phyloP scores from a whole-genome alignment of 2,113 vertebrate genomes.

The Podocnemis expansa region DNA sequence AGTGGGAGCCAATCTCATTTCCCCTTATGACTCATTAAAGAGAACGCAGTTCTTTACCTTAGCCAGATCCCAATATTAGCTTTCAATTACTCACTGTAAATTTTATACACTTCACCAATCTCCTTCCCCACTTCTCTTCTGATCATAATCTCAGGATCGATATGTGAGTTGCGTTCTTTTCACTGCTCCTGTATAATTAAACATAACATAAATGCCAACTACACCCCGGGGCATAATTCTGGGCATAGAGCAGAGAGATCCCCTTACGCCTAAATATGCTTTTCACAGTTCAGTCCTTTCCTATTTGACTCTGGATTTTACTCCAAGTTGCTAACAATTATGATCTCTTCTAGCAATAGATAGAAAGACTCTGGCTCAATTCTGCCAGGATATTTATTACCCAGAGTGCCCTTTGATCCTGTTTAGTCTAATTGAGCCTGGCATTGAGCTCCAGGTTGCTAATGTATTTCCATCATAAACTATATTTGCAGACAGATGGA shows the following conservation, averaged over 20 bases:
- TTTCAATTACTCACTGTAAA: constrained; percentile 23
- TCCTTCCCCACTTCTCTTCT: background rate
- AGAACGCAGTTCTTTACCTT: background rate
- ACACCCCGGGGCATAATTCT: background rate
- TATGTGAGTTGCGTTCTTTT: fast-evolving
- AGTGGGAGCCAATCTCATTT: constrained; percentile 13
- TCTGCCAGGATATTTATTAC: constrained; percentile 57
- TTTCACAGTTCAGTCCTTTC: background rate
- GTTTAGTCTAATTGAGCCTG: constrained; percentile 69
- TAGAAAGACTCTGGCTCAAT: background rate
- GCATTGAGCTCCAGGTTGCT: constrained; percentile 35
- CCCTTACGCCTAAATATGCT: background rate
- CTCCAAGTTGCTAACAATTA: background rate
- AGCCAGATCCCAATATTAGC: background rate
- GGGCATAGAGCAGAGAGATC: background rate
- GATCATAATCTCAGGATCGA: background rate
- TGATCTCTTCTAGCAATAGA: constrained; percentile 30
- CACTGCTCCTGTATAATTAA: background rate
- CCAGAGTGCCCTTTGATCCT: constrained; percentile 66
- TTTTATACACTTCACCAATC: constrained; percentile 52
- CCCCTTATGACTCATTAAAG: constrained; percentile 19
- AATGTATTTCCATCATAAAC: constrained; percentile 60
- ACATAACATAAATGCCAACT: background rate
- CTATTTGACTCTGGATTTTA: background rate
- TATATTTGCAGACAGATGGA: constrained; percentile 68